Evolutionary conservation across 23 tunicate genomes (phyloP), one percentile per base, ranked within the genome.

Genomic region (Trididemnum miniatum): DNA sequence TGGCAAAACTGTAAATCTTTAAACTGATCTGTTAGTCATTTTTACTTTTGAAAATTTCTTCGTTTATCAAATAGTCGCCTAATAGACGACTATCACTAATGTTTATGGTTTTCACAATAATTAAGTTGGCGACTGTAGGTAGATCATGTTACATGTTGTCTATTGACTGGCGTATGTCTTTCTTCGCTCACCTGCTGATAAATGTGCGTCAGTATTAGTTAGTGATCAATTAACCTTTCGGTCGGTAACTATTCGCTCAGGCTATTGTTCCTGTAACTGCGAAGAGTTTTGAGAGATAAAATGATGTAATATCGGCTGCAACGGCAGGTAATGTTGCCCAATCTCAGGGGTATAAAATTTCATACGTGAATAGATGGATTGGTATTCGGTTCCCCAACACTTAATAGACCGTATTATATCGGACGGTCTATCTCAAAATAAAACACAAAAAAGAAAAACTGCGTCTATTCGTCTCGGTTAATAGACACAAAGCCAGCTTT

Each of bases 341-440:
- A 32, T 82, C 86, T 52, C 86, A 82, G 86, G 86, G 30, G 66
- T 71, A 71, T 82, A 7, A 1, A 1, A 35, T 82, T 82, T 66
- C 86, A 34, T 50, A 44, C 69, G 22, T 82, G 78, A 82, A 82
- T 69, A 54, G 86, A 69, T 1, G 78, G 27, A 71, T 0, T 18
- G 69, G 78, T 82, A 35, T 82, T 71, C n/a, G 67, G 67, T 82
- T 82, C 78, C 86, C n/a, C 32, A 28, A 28, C 50, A 31, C 78
- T 71, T 80, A 82, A 82, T 82, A 71, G 86, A 77, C 67, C 82
- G 82, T 77, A 77, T 57, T 77, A 77, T 74, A 37, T 32, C 31
- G 20, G 31, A 15, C 59, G 29, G 79, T 74, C 75, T 67, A 67
- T 67, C 38, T 37, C 38, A 33, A 9, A 32, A 32, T 12, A 30